Evolutionary conservation across 2,797 vertebrate genomes (phyloP).

Genomic region (Selene dorsalis): DNA sequence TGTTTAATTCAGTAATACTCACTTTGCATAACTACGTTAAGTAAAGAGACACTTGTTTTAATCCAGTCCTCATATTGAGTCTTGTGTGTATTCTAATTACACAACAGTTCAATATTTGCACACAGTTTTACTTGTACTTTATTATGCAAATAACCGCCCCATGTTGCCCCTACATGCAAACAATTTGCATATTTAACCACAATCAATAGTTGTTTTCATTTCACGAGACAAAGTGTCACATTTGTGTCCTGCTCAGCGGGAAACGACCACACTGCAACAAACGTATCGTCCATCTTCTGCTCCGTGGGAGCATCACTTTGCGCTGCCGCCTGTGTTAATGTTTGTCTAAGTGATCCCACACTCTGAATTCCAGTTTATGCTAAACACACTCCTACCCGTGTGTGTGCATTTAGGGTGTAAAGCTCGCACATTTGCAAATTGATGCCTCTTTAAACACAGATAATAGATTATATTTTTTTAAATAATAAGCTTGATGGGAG

Average conservation of each 20-base stretch:
- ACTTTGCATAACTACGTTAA: neutral
- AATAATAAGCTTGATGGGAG: neutral
- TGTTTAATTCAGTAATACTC: neutral
- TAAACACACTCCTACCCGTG: slow-evolving; percentile 2
- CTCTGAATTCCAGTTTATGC: slow-evolving; percentile 36
- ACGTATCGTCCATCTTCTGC: slow-evolving; percentile 21
- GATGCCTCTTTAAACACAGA: slow-evolving; percentile 26
- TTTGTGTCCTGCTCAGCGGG: slow-evolving; percentile 6
- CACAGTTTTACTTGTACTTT: slow-evolving; percentile 8
- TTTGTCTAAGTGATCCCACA: slow-evolving; percentile 24
- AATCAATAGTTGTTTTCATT: slow-evolving; percentile 14
- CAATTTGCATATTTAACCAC: slow-evolving; percentile 29
- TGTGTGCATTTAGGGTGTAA: slow-evolving; percentile 25
- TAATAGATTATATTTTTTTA: slow-evolving; percentile 2
- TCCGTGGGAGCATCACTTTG: neutral
- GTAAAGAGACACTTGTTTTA: neutral
- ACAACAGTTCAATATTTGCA: neutral
- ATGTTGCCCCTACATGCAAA: neutral
- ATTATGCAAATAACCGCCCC: slow-evolving; percentile 14
- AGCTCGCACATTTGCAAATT: slow-evolving; percentile 21
- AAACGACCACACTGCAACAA: neutral
- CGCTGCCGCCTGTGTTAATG: slow-evolving; percentile 15
- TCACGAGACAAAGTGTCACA: neutral
- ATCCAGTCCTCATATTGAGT: neutral
- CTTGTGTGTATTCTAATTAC: slow-evolving; percentile 6